Base-by-base conservation (phyloP, 2,797 vertebrate genomes). In the Melanotaenia pygmaea region DNA sequence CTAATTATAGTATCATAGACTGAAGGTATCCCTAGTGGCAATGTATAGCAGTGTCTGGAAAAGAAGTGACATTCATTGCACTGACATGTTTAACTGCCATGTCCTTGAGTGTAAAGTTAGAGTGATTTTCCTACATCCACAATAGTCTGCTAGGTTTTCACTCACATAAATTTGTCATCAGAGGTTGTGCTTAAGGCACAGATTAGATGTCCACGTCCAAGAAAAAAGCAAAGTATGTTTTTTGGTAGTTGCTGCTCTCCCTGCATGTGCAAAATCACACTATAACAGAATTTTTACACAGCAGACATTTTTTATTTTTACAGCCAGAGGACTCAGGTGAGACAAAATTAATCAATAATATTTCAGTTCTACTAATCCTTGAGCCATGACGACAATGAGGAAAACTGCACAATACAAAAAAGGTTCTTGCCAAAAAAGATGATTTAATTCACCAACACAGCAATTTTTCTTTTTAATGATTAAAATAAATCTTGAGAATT, bases 1-100 rank as follows among this genome's bases (percentile, higher is more conserved):
- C 26, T 58, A 72, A 82, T 79, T 77, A 70, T 59, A 63, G 45
- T 70, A 35, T 78, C 63, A 68, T 64, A 72, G 54, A 64, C 73
- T 73, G 20, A 64, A 70, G 26, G 53, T n/a, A 53, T 47, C 63
- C 59, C 34, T 3, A 54, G 66, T 58, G 24, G 30, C 0, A 28
- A 65, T 64, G 63, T 22, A 34, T 53, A 58, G 71, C 53, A 70
- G 13, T 47, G 54, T 28, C n/a, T 51, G 47, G 47, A 30, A 30
- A 30, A 57, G 59, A 20, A 30, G 59, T 4, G 32, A 59, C 77
- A 61, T 67, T 63, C 34, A 28, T 67, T 68, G 34, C 56, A 64
- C 73, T 34, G 35, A 50, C 32, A 14, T 63, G 53, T 66, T 68
- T 45, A 51, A 32, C 69, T 9, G 10, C 4, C 35, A 22, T 59